A percentile compares a stretch with the other conserved stretches of the same genome.
Evolutionary conservation across 2,113 vertebrate genomes (phyloP).

Genomic region (Mastomys natalensis): DNA sequence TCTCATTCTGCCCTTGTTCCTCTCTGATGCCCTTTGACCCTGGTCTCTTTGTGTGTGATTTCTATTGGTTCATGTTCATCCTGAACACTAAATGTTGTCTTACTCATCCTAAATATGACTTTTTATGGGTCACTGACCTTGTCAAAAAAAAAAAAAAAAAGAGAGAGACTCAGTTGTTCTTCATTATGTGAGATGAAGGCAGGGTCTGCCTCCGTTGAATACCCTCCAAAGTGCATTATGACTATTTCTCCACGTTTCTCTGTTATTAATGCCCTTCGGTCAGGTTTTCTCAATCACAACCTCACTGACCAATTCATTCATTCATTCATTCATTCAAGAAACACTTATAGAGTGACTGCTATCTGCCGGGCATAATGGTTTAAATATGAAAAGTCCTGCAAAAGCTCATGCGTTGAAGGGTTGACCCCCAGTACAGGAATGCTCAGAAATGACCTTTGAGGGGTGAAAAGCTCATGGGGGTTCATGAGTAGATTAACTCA

Average conservation of each 20-base stretch:
- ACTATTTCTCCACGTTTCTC: neutral
- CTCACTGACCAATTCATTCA: neutral
- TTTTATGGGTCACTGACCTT: constrained; percentile 25
- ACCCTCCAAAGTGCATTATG: neutral
- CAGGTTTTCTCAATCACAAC: neutral
- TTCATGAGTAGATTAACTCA: neutral
- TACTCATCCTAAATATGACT: neutral
- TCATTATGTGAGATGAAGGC: neutral
- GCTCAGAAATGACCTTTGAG: neutral
- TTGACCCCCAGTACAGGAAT: neutral
- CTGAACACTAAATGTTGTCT: neutral
- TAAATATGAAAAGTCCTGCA: neutral
- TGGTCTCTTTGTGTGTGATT: neutral
- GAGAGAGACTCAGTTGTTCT: neutral
- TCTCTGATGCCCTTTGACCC: neutral
- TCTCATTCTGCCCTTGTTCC: neutral
- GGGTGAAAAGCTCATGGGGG: neutral
- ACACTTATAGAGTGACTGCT: neutral
- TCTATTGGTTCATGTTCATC: neutral
- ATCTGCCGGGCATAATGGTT: neutral
- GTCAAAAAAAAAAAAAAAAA: neutral
- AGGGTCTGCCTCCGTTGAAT: neutral
- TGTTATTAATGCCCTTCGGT: neutral
- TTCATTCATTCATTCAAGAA: constrained; percentile 26
- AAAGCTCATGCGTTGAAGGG: neutral